A percentile compares a stretch with the other conserved stretches of the same genome.
These are phyloP conservation scores for Copidosoma floridanum DNA, from an alignment of 1,140 invertebrate species.

Conservation along the genomic window DNA sequence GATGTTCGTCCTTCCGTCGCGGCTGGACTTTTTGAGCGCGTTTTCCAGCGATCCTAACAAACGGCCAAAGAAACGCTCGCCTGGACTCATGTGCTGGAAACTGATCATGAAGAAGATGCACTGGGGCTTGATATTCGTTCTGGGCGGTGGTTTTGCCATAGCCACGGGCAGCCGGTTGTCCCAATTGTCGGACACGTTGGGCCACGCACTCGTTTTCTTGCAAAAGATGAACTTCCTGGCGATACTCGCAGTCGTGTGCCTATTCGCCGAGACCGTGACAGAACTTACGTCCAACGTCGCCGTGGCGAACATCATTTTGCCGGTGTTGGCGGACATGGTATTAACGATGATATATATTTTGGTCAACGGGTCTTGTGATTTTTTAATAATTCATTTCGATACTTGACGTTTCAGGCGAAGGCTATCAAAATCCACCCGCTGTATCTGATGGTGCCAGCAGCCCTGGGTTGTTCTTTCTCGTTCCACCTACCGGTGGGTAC, in stretches of 20 bases:
- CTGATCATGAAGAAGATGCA: slow-evolving; percentile 74
- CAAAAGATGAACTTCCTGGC: slow-evolving; percentile 39
- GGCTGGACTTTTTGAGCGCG: slow-evolving; percentile 71
- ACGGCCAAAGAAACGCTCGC: slow-evolving; percentile 62
- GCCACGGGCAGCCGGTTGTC: slow-evolving; percentile 78
- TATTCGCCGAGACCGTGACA: slow-evolving; percentile 59
- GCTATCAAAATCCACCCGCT: slow-evolving; percentile 64
- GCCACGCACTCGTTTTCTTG: slow-evolving; percentile 60
- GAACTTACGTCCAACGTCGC: slow-evolving; percentile 68
- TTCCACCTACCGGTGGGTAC: slow-evolving; percentile 78
- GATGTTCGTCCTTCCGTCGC: slow-evolving; percentile 78
- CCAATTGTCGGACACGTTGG: slow-evolving; percentile 73
- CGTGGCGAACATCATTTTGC: slow-evolving; percentile 65
- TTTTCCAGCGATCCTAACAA: slow-evolving; percentile 59
- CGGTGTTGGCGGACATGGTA: slow-evolving; percentile 66
- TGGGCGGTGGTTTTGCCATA: slow-evolving; percentile 85
- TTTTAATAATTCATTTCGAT: slow-evolving; percentile 12
- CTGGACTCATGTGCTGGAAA: slow-evolving; percentile 75
- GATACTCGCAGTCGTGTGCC: slow-evolving; percentile 52
- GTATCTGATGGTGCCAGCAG: slow-evolving; percentile 69
- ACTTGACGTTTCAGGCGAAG: slow-evolving; percentile 53
- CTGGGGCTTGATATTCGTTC: slow-evolving; percentile 74
- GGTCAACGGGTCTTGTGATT: no score
- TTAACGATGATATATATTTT: no score
- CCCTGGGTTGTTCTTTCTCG: slow-evolving; percentile 63